Evolutionary conservation across 2,113 vertebrate genomes (phyloP), one percentile per base, ranked within the genome.

Genomic region (Nannobrachium achirus): DNA sequence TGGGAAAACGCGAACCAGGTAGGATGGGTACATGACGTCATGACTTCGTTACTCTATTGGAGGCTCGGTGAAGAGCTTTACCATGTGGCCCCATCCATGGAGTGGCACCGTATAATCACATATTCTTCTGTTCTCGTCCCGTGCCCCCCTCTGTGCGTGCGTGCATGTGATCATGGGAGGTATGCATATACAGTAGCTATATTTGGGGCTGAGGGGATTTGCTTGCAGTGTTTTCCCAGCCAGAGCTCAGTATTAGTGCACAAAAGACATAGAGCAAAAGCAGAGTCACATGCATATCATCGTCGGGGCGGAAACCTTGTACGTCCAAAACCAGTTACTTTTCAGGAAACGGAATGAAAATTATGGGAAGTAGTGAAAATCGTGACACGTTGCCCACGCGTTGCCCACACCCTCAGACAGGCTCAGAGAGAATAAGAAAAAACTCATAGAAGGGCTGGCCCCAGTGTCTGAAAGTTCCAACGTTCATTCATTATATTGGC

Each of bases 371-470:
- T 33, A 1, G 25, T 33, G 25, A 33, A 33, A 33, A 33, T 33
- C 3, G 1, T 33, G 25, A 4, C 25, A n/a, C n/a, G n/a, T n/a
- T n/a, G n/a, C n/a, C n/a, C n/a, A n/a, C n/a, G n/a, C n/a, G 8
- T 10, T 59, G 63, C 25, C 65, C 50, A 67, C 19, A 61, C 48
- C 83, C 76, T 8, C 55, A 74, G 80, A 69, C 71, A 41, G 69
- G 70, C 56, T 71, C 56, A 62, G 65, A 49, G 69, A 79, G 73
- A 59, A 83, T 73, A 89, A 84, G 84, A 85, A 78, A 82, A 88
- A 72, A 39, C 66, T 84, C 11, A 68, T 50, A 63, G 51, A 78
- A 66, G n/a, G n/a, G n/a, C n/a, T n/a, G n/a, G n/a, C n/a, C n/a
- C n/a, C n/a, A n/a, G n/a, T n/a, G n/a, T n/a, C n/a, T n/a, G n/a